phyloP scores from a whole-genome alignment of 1,140 invertebrate species.

The Telenomus remus region DNA sequence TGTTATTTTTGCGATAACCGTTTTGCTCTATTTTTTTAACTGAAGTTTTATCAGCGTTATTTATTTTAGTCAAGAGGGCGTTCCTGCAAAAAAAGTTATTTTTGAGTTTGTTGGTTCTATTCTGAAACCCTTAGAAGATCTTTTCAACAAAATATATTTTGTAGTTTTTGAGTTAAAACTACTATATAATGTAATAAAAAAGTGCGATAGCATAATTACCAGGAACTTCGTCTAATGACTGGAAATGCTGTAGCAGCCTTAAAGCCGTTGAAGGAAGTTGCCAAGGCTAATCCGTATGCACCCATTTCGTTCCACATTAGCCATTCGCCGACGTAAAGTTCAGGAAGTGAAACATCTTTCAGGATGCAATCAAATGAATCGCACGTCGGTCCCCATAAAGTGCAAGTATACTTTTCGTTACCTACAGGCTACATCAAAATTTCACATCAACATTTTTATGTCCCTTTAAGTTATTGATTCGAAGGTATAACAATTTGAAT shows the following conservation, averaged over 20 bases:
- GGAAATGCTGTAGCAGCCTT: constrained; percentile 72
- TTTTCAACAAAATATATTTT: constrained; percentile 2
- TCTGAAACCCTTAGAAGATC: too few relatives aligned
- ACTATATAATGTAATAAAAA: too few relatives aligned
- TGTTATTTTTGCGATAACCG: constrained; percentile 31
- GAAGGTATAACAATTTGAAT: background rate
- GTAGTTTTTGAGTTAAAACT: background rate
- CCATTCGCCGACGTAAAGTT: constrained; percentile 77
- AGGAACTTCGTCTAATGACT: constrained; percentile 60
- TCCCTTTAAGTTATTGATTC: background rate
- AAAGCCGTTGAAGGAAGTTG: constrained; percentile 79
- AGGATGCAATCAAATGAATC: constrained; percentile 79
- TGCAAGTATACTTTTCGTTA: constrained; percentile 64
- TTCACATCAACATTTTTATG: background rate
- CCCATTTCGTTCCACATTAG: constrained; percentile 79
- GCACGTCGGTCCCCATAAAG: constrained; percentile 82
- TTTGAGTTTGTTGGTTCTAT: too few relatives aligned
- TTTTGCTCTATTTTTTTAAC: constrained; percentile 36
- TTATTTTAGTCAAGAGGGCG: constrained; percentile 31
- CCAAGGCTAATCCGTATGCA: constrained; percentile 78
- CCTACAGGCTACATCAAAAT: constrained; percentile 13
- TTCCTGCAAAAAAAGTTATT: constrained; percentile 29
- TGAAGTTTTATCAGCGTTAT: constrained; percentile 21
- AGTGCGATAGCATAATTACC: constrained; percentile 26
- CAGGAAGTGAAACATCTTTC: constrained; percentile 73